Evolutionary conservation across 2,797 vertebrate species (phyloP).

Genomic region (Lagothrix lagotricha): DNA sequence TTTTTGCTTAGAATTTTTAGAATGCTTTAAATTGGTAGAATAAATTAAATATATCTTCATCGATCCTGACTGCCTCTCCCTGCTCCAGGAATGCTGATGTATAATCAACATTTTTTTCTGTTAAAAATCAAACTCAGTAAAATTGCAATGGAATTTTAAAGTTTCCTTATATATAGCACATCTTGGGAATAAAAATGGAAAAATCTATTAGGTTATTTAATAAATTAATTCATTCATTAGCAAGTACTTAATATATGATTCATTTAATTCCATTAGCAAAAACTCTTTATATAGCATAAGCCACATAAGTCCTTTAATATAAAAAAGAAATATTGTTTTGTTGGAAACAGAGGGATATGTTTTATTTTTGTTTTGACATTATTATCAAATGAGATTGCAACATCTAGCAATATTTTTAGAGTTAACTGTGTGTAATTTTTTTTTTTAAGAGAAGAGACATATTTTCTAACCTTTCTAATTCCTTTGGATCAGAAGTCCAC

Average conservation of each 20-base stretch:
- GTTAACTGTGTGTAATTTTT: neutral
- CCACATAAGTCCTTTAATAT: neutral
- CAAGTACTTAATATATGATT: constrained; percentile 23
- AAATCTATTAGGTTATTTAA: neutral
- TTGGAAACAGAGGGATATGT: neutral
- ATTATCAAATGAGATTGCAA: neutral
- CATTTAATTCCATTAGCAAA: constrained; percentile 29
- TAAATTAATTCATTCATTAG: neutral
- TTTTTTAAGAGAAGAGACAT: neutral
- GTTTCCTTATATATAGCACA: neutral
- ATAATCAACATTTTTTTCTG: neutral
- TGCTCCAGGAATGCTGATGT: neutral
- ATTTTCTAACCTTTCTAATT: neutral
- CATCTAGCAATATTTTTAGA: neutral
- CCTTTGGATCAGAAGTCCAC: neutral
- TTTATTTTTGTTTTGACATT: neutral
- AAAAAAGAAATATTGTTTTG: neutral
- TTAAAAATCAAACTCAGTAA: constrained; percentile 32
- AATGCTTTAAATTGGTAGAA: neutral
- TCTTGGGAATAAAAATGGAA: neutral
- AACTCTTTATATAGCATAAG: neutral
- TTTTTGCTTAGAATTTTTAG: constrained; percentile 41
- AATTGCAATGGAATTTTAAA: constrained; percentile 29
- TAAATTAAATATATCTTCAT: constrained; percentile 23
- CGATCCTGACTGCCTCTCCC: neutral